Conservation (phyloP, 2,113 vertebrate genomes). For the Chloropsis hardwickii region DNA sequence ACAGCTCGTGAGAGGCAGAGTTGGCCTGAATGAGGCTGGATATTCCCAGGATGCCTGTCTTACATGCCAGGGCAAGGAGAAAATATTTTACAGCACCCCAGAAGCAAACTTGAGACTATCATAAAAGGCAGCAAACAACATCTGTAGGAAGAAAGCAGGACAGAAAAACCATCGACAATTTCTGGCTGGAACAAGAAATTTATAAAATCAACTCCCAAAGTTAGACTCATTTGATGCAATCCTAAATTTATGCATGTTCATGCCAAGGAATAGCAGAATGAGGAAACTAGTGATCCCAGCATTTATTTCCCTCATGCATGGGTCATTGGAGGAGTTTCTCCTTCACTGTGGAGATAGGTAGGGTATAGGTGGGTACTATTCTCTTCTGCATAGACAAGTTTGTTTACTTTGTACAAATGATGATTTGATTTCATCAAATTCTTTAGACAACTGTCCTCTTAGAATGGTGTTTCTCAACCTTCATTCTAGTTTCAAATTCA, state of each 20-base stretch:
- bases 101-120: not conserved
- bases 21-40: not conserved
- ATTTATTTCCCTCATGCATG: fast-evolving
- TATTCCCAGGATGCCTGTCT: not conserved
- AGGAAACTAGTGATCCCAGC: not conserved
- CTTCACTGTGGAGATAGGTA: not conserved
- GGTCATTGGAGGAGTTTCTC: not conserved
- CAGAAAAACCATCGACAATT: not conserved
- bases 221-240: not conserved
- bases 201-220: not conserved
- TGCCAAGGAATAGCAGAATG: not conserved
- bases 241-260: not conserved
- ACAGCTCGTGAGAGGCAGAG: not conserved
- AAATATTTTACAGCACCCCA: not conserved
- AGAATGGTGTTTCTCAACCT: not conserved
- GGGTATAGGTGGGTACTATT: too few species aligned
- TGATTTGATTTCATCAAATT: not conserved
- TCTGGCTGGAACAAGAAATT: not conserved
- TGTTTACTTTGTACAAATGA: not conserved
- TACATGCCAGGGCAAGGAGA: not conserved
- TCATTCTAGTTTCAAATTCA: not conserved
- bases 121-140: not conserved
- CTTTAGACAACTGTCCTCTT: not conserved
- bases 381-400: not conserved
- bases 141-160: not conserved